phyloP scores from a whole-genome alignment of 2,113 vertebrate genomes.

The Brachyhypopomus occidentalis region DNA sequence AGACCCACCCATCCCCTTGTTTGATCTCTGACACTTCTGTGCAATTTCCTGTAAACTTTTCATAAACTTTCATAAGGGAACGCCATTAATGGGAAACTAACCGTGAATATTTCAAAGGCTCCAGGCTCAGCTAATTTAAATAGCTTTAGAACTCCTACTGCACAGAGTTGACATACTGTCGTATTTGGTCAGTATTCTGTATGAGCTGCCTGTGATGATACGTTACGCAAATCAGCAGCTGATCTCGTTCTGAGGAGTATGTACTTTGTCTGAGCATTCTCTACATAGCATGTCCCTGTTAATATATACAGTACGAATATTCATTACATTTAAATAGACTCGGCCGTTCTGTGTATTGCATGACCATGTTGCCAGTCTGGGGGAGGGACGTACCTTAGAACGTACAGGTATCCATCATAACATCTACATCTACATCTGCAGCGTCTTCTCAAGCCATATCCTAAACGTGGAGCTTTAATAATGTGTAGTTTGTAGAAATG shows the following conservation, averaged over 20 bases:
- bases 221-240: not conserved
- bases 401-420: too few species aligned
- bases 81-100: slow-evolving; percentile 56
- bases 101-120: slow-evolving; percentile 33
- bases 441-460: too few species aligned
- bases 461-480: too few species aligned
- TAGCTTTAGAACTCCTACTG: not conserved
- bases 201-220: not conserved
- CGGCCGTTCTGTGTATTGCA: too few species aligned
- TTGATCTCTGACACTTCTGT: slow-evolving; percentile 66
- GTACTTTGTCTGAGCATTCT: too few species aligned
- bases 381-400: too few species aligned
- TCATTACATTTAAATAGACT: too few species aligned
- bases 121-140: slow-evolving; percentile 14
- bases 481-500: too few species aligned
- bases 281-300: too few species aligned
- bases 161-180: not conserved
- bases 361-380: too few species aligned
- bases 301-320: too few species aligned
- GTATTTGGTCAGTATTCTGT: not conserved
- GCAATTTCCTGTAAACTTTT: slow-evolving; percentile 67
- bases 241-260: not conserved
- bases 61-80: slow-evolving; percentile 65
- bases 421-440: too few species aligned
- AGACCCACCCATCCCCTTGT: slow-evolving; percentile 70